Conservation (phyloP, 2,797 vertebrate species). For the Ceyx erithaca region DNA sequence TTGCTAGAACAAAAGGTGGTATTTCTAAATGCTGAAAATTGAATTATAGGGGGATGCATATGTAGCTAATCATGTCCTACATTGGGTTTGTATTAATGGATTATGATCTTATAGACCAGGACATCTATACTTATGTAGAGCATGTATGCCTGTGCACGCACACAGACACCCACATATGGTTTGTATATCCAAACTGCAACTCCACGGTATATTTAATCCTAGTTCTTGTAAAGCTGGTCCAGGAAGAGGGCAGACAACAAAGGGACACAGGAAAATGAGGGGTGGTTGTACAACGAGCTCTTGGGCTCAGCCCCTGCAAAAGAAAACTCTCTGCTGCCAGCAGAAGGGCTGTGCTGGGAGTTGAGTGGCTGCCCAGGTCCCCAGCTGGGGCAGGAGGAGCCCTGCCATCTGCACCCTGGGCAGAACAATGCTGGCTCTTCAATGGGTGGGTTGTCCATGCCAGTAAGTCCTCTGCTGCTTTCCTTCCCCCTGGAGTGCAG, state of each 20-base stretch:
- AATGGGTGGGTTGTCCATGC: accelerated
- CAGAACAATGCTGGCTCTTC: neutral
- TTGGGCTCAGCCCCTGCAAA: neutral
- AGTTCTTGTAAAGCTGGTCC: neutral
- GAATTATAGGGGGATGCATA: neutral
- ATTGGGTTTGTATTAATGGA: neutral
- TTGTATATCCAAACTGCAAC: neutral
- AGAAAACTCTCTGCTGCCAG: neutral
- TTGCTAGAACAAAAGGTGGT: neutral
- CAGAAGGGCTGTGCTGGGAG: neutral
- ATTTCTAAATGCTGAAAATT: slow-evolving; percentile 10
- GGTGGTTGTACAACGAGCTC: neutral
- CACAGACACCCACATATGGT: neutral
- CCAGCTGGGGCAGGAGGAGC: accelerated
- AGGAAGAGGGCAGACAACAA: neutral
- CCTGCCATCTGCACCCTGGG: neutral
- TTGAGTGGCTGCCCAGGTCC: neutral
- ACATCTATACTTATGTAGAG: neutral
- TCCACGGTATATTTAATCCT: neutral
- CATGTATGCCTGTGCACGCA: neutral
- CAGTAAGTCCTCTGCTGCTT: neutral
- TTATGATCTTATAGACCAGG: neutral
- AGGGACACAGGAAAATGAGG: accelerated
- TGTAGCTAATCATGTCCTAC: neutral
- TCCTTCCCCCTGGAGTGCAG: neutral